These are phyloP conservation scores for Epirrhoe tristata DNA, from an alignment of 2,888 invertebrate genomes.

Conservation along the genomic window DNA sequence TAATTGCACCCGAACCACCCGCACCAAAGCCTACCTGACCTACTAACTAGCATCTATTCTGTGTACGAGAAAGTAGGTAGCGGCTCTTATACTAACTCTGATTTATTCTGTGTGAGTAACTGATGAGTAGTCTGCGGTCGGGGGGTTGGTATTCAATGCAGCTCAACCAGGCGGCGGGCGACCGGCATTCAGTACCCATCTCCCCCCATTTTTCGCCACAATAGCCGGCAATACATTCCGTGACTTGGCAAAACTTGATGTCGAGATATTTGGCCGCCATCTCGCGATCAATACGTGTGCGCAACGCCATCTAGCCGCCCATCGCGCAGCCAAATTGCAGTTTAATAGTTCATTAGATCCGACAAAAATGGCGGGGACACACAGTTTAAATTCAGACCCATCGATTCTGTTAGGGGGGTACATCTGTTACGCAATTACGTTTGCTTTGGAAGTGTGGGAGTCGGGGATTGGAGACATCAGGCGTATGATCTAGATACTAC, in stretches of 20 bases:
- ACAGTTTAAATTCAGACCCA: conserved; percentile 83
- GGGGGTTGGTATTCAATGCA: conserved; percentile 24
- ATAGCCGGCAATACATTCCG: conserved; percentile 84
- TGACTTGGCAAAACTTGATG: conserved; percentile 83
- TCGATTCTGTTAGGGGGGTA: conserved; percentile 67
- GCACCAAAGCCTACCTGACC: conserved; percentile 21
- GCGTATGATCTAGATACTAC: not conserved
- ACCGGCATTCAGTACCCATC: conserved; percentile 44
- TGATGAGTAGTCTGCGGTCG: conserved; percentile 10
- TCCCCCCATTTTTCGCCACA: conserved; percentile 83
- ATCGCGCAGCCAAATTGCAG: conserved; percentile 84
- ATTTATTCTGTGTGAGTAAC: conserved; percentile 8
- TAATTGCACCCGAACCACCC: conserved; percentile 41
- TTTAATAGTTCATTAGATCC: conserved; percentile 86
- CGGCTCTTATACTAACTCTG: conserved; percentile 7
- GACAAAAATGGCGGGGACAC: conserved; percentile 82
- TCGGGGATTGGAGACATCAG: not conserved
- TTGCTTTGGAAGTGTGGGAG: conserved; percentile 20
- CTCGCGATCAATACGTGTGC: conserved; percentile 83
- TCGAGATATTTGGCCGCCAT: conserved; percentile 74
- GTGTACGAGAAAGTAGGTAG: not conserved
- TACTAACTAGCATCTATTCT: conserved; percentile 13
- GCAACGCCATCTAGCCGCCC: conserved; percentile 78
- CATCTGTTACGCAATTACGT: conserved; percentile 47
- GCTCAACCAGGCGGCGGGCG: conserved; percentile 14